Percentiles rank a stretch among this genome's conserved stretches.
Conservation (phyloP, 2,888 invertebrate genomes). For the Eilema caniola region DNA sequence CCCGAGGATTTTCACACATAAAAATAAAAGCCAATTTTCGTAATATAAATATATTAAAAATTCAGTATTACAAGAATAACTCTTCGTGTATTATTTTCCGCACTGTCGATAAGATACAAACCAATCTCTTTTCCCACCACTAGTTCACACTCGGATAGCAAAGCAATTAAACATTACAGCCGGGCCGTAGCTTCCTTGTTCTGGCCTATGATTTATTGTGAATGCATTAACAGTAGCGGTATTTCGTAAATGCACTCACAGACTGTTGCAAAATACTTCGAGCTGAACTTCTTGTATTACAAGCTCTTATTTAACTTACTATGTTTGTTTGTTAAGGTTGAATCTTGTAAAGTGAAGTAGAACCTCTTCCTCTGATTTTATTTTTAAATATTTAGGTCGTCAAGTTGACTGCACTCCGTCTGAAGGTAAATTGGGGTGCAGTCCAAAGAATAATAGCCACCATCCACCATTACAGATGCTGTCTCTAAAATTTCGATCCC, state of each 20-base stretch:
- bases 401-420: no score
- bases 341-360: no score
- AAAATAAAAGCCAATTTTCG: no score
- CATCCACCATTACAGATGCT: no score
- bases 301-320: background rate
- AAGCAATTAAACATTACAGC: constrained; percentile 50
- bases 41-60: no score
- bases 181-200: constrained; percentile 23
- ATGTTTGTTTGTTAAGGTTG: background rate
- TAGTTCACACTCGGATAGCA: constrained; percentile 45
- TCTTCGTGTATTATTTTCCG: background rate
- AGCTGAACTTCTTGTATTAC: background rate
- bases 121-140: constrained; percentile 30
- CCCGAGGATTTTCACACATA: no score
- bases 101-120: background rate
- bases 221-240: constrained; percentile 43
- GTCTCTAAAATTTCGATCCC: no score
- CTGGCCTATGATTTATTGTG: constrained; percentile 45
- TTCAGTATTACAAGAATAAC: no score
- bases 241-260: constrained; percentile 13
- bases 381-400: no score
- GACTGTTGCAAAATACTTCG: background rate
- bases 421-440: no score
- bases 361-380: no score
- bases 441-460: no score